A percentile compares a stretch with the other conserved stretches of the same genome.
Conservation (phyloP, 2,797 vertebrate species). For the Rhinophrynus dorsalis region DNA sequence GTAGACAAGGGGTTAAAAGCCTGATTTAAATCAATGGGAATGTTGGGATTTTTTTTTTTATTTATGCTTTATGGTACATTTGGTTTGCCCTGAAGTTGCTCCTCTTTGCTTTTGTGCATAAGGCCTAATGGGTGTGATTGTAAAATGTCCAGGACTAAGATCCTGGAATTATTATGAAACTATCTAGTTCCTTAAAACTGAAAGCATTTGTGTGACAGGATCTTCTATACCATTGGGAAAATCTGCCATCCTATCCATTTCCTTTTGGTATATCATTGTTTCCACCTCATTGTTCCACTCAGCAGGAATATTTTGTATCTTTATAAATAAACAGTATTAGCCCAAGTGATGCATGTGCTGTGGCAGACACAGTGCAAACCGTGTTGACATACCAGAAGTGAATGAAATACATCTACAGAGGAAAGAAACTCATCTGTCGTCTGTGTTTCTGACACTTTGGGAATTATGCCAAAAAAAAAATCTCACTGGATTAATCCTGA, state of each 20-base stretch:
- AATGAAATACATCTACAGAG: conserved; percentile 27
- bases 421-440: conserved; percentile 21
- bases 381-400: conserved; percentile 13
- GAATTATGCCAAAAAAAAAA: no score
- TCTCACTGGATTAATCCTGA: no score
- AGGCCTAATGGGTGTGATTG: no score
- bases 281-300: conserved; percentile 44
- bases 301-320: conserved; percentile 44
- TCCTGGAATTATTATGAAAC: no score
- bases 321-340: conserved; percentile 48
- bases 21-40: no score
- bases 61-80: no score
- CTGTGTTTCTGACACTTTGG: conserved; percentile 18
- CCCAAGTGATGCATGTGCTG: conserved; percentile 38
- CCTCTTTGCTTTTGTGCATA: no score
- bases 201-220: conserved; percentile 33
- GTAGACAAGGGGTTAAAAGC: no score
- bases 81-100: no score
- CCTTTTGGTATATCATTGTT: conserved; percentile 42
- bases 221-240: conserved; percentile 30
- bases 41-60: no score
- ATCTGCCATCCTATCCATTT: conserved; percentile 43
- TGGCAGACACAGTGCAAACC: conserved; percentile 21
- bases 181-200: not conserved
- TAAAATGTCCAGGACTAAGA: no score